Conservation (phyloP, 1,140 invertebrate genomes). For the Ceratoteleas bidentatus region DNA sequence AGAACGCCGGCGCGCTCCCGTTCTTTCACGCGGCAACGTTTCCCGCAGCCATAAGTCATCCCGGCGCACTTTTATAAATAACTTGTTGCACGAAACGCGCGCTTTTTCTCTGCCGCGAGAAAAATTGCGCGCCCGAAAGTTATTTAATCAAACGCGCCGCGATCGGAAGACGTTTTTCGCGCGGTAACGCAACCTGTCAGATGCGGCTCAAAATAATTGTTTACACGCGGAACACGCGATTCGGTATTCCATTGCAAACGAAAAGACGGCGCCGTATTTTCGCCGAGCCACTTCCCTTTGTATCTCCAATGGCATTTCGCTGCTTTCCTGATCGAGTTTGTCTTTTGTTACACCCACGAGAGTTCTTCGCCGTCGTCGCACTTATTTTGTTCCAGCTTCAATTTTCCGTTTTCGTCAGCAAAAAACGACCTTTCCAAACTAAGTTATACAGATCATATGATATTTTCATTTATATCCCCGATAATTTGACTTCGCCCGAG, state of each 20-base stretch:
- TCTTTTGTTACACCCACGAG: too few species aligned
- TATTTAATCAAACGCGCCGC: constrained; percentile 3
- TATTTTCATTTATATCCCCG: constrained; percentile 46
- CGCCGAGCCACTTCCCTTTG: constrained; percentile 50
- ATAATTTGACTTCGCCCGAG: constrained; percentile 17
- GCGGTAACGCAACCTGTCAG: constrained; percentile 27
- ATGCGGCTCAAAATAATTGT: constrained; percentile 41
- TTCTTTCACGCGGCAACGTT: constrained; percentile 15
- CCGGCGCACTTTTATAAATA: constrained; percentile 13
- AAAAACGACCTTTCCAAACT: constrained; percentile 40
- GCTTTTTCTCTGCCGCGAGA: background rate
- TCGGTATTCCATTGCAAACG: constrained; percentile 34
- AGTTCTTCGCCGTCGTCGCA: constrained; percentile 49
- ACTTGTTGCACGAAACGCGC: constrained; percentile 22
- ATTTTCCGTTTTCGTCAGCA: constrained; percentile 38
- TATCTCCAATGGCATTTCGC: constrained; percentile 55
- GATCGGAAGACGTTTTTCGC: constrained; percentile 1
- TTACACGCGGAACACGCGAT: constrained; percentile 32
- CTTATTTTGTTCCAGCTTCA: constrained; percentile 51
- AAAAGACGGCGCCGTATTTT: constrained; percentile 36
- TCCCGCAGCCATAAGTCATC: constrained; percentile 7
- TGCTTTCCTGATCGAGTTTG: too few species aligned
- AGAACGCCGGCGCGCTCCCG: constrained; percentile 10
- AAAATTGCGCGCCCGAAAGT: background rate
- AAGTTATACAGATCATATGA: constrained; percentile 53